Conservation (phyloP, 2,888 invertebrate genomes). For the Glomeris marginata region DNA sequence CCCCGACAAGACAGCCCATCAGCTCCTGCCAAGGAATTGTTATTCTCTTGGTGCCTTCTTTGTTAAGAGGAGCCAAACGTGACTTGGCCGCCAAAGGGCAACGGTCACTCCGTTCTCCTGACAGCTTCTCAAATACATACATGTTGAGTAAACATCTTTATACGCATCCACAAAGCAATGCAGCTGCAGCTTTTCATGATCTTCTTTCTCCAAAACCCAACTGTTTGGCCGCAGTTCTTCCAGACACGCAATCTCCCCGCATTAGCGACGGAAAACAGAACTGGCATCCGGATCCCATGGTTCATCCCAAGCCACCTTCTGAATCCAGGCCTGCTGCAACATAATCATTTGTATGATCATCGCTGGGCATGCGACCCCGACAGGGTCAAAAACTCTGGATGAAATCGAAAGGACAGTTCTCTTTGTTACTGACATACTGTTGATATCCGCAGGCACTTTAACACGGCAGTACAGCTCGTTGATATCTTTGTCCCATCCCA, state of each 20-base stretch:
- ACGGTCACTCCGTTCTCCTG: neutral
- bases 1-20: no score
- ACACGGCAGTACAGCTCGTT: no score
- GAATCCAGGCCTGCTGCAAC: neutral
- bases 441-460: no score
- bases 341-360: neutral
- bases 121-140: neutral
- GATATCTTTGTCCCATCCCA: no score
- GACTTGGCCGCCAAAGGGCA: neutral
- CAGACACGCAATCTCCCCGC: neutral
- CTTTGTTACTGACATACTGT: no score
- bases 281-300: neutral
- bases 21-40: no score
- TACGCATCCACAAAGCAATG: neutral
- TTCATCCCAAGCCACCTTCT: conserved; percentile 1
- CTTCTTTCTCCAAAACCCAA: no score
- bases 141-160: neutral
- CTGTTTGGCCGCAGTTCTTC: neutral
- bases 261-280: neutral
- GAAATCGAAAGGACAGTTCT: neutral
- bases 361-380: neutral
- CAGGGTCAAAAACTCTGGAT: neutral
- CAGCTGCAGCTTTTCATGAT: neutral
- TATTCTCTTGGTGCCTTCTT: no score
- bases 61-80: no score